A percentile compares a stretch with the other conserved stretches of the same genome.
Evolutionary conservation across 2,888 invertebrate genomes (phyloP).

Genomic region (Calameuta filiformis): DNA sequence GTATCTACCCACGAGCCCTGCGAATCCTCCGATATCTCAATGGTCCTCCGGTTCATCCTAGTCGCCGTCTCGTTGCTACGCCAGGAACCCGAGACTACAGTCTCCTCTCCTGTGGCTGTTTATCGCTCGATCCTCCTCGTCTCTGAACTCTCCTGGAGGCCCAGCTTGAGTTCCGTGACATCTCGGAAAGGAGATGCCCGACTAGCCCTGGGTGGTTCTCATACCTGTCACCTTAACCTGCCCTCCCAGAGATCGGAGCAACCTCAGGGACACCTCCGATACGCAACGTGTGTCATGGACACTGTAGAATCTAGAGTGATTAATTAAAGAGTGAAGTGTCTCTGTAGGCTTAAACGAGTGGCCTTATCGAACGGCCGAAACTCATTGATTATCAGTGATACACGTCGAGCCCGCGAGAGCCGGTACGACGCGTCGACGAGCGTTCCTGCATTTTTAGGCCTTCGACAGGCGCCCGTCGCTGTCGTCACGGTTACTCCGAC

Average conservation of each 20-base stretch:
- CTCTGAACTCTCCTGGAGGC: not conserved
- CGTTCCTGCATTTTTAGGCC: not conserved
- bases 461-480: not conserved
- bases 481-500: not conserved
- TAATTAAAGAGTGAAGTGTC: not conserved
- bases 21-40: not conserved
- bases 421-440: not conserved
- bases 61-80: not conserved
- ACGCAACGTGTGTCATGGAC: no score
- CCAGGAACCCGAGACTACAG: not conserved
- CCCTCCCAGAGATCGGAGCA: not conserved
- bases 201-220: not conserved
- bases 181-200: not conserved
- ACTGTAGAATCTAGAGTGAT: not conserved
- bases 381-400: not conserved
- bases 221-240: not conserved
- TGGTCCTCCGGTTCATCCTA: not conserved
- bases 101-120: not conserved
- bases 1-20: not conserved
- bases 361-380: not conserved
- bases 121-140: not conserved
- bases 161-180: not conserved
- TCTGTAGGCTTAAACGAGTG: not conserved
- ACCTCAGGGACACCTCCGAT: not conserved
- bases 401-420: not conserved